These are phyloP conservation scores for Dicyrtoma fusca DNA, from an alignment of 2,888 invertebrate genomes.

Conservation along the genomic window DNA sequence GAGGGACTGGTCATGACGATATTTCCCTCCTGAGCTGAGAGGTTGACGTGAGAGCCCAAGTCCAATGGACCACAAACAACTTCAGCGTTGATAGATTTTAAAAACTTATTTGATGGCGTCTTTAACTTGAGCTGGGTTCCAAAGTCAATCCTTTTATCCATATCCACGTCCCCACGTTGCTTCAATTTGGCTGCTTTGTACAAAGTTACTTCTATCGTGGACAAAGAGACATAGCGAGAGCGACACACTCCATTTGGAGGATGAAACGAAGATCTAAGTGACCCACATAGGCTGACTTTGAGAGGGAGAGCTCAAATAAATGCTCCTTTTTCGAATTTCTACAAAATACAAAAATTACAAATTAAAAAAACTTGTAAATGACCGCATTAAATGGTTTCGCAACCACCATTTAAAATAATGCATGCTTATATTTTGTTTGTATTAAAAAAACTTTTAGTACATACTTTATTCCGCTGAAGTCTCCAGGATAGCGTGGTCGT, in stretches of 20 bases:
- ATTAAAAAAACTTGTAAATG: too few relatives aligned
- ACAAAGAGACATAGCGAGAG: constrained; percentile 68
- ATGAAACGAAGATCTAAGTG: constrained; percentile 88
- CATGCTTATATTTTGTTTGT: too few relatives aligned
- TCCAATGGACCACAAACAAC: constrained; percentile 87
- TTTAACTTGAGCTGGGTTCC: constrained; percentile 42
- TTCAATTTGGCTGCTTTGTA: constrained; percentile 51
- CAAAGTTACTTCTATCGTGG: constrained; percentile 77
- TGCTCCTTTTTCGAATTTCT: constrained; percentile 90
- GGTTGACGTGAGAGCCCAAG: constrained; percentile 74
- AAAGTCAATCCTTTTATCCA: constrained; percentile 51
- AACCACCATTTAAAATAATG: too few relatives aligned
- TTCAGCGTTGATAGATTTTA: constrained; percentile 85
- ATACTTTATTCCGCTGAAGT: constrained; percentile 57
- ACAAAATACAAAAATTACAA: constrained; percentile 43
- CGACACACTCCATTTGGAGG: constrained; percentile 72
- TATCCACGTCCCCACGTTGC: constrained; percentile 29
- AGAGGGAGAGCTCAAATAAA: constrained; percentile 83
- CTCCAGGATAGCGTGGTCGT: constrained; percentile 74
- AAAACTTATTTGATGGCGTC: constrained; percentile 72
- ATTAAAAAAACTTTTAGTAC: too few relatives aligned
- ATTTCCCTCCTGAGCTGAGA: constrained; percentile 81
- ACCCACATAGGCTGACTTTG: constrained; percentile 77
- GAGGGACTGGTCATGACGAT: constrained; percentile 86
- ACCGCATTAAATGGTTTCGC: too few relatives aligned